A percentile compares a stretch with the other conserved stretches of the same genome.
phyloP scores from a whole-genome alignment of 2,797 vertebrate species.

The Lepidocolaptes lacrymiger region DNA sequence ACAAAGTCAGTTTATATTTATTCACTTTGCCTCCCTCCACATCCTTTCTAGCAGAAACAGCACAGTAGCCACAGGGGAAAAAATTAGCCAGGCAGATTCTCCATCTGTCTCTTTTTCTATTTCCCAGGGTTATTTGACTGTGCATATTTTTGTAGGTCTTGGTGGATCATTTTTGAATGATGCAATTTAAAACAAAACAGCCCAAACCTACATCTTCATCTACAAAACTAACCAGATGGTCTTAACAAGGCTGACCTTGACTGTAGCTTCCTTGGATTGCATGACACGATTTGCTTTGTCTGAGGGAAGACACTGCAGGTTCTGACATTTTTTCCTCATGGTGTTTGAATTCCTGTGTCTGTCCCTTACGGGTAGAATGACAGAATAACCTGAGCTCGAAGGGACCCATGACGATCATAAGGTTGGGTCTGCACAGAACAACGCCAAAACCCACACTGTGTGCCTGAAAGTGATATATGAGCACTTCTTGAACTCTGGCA shows the following conservation, averaged over 20 bases:
- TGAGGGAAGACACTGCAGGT: neutral
- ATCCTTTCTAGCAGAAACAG: constrained; percentile 51
- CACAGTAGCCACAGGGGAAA: constrained; percentile 53
- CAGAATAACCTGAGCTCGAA: neutral
- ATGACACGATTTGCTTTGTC: accelerated
- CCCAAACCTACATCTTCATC: neutral
- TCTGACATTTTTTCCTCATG: neutral
- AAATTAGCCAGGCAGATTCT: constrained; percentile 52
- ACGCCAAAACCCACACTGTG: neutral
- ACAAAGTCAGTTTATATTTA: constrained; percentile 45
- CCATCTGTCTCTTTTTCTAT: constrained; percentile 54
- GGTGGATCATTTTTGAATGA: neutral
- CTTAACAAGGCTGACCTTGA: neutral
- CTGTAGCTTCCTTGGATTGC: neutral
- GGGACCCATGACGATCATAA: neutral
- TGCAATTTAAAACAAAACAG: neutral
- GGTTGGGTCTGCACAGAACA: neutral
- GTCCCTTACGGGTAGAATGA: neutral
- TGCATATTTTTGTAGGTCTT: constrained; percentile 2
- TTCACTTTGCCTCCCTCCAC: neutral
- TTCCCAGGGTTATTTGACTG: constrained; percentile 19
- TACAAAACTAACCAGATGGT: neutral
- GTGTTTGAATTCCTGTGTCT: neutral
- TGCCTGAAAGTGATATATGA: neutral
- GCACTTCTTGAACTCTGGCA: neutral